These are phyloP conservation scores for Pogonognathellus flavescens DNA, from an alignment of 1,140 invertebrate genomes.

Conservation along the genomic window DNA sequence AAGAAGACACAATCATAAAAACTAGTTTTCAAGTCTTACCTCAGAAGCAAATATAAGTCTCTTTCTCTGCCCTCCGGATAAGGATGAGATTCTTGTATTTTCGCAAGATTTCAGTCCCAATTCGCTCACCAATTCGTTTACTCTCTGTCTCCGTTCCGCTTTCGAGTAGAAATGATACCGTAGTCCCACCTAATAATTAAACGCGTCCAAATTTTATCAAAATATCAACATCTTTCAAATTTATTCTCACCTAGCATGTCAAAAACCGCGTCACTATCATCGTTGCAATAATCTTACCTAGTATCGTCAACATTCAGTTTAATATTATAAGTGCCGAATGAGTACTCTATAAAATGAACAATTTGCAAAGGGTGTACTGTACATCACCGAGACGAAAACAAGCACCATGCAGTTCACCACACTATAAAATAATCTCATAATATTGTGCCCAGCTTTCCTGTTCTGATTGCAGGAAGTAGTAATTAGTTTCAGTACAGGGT, in stretches of 20 bases:
- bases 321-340: no score
- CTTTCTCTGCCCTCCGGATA: slow-evolving; percentile 72
- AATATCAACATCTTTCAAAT: not conserved
- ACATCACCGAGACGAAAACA: no score
- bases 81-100: slow-evolving; percentile 72
- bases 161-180: slow-evolving; percentile 70
- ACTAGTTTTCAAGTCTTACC: slow-evolving; percentile 73
- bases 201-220: not conserved
- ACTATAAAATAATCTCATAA: no score
- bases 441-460: no score
- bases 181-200: slow-evolving; percentile 77
- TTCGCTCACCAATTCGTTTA: slow-evolving; percentile 77
- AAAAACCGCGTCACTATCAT: not conserved
- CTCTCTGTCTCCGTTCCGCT: slow-evolving; percentile 75
- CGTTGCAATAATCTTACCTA: not conserved
- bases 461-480: no score
- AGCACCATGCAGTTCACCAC: no score
- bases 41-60: slow-evolving; percentile 72
- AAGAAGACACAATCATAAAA: no score
- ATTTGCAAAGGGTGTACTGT: not conserved
- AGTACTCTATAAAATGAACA: not conserved
- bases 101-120: slow-evolving; percentile 75
- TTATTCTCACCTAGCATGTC: not conserved
- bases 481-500: no score
- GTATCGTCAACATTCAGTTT: not conserved